These are phyloP conservation scores for Muntiacus reevesi DNA, from an alignment of 2,113 vertebrate genomes.

Conservation along the genomic window DNA sequence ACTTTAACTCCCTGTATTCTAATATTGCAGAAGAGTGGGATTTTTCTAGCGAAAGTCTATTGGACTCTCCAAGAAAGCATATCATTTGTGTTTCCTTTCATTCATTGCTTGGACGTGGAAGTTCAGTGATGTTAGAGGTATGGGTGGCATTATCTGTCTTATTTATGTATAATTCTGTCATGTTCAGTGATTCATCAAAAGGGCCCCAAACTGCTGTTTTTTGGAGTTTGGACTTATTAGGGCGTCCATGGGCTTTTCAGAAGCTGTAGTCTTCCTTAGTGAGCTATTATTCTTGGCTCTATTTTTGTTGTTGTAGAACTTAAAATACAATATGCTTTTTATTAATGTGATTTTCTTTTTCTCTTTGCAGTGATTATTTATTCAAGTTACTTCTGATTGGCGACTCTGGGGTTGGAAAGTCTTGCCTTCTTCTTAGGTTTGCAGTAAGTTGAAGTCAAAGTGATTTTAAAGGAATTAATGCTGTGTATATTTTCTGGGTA, in stretches of 20 bases:
- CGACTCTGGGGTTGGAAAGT: constrained; percentile 98
- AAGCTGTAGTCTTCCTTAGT: background rate
- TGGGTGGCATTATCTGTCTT: background rate
- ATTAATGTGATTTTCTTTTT: constrained; percentile 43
- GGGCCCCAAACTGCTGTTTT: background rate
- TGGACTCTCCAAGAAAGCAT: background rate
- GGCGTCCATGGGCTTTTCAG: background rate
- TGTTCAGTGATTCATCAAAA: background rate
- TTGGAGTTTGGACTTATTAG: constrained; percentile 4
- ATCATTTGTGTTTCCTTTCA: background rate
- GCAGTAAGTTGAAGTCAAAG: constrained; percentile 89
- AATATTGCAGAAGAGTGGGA: background rate
- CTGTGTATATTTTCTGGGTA: constrained; percentile 20
- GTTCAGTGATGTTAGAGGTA: background rate
- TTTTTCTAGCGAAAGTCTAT: background rate
- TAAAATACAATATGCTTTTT: constrained; percentile 20
- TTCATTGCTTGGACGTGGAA: background rate
- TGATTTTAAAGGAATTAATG: constrained; percentile 47
- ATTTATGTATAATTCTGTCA: background rate
- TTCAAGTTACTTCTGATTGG: constrained; percentile 99
- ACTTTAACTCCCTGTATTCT: background rate
- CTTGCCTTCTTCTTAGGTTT: constrained; percentile 98
- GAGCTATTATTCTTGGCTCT: background rate
- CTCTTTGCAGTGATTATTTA: constrained; percentile 95
- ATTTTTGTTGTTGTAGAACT: constrained; percentile 12